phyloP scores from a whole-genome alignment of 2,113 vertebrate genomes.

The Nipponia nippon region DNA sequence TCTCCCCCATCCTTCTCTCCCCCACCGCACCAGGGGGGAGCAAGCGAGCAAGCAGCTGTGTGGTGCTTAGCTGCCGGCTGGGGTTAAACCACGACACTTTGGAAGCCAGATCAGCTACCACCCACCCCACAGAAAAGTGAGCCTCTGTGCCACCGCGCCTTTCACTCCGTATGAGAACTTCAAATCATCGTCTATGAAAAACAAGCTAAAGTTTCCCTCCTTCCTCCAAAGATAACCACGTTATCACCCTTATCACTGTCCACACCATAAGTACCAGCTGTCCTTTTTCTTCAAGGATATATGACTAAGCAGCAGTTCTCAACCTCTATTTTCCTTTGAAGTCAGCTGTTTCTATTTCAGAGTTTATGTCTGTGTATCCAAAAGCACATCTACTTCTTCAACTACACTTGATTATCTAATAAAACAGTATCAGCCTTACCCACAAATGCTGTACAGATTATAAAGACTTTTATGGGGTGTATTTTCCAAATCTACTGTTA shows the following conservation, averaged over 20 bases:
- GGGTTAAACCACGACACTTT: too few relatives aligned
- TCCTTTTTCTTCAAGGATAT: background rate
- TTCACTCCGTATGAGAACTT: background rate
- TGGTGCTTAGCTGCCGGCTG: too few relatives aligned
- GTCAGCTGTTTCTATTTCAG: background rate
- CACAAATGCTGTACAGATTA: background rate
- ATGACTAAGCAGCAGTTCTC: background rate
- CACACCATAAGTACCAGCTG: background rate
- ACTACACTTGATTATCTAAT: background rate
- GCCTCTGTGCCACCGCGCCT: accelerated
- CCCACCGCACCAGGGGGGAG: too few relatives aligned
- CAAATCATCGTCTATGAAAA: background rate
- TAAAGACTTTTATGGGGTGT: background rate
- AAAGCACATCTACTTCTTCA: background rate
- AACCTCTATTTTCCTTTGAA: background rate
- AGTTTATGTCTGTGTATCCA: background rate
- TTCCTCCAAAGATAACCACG: background rate
- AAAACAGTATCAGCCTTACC: background rate
- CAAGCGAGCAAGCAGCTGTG: too few relatives aligned
- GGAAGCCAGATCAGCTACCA: background rate
- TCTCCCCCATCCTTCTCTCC: too few relatives aligned
- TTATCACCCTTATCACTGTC: background rate
- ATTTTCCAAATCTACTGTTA: background rate
- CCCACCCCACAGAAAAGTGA: background rate
- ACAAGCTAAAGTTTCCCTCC: background rate